Evolutionary conservation across 2,888 invertebrate genomes (phyloP), one percentile per base, ranked within the genome.

Genomic region (Agrochola lota): DNA sequence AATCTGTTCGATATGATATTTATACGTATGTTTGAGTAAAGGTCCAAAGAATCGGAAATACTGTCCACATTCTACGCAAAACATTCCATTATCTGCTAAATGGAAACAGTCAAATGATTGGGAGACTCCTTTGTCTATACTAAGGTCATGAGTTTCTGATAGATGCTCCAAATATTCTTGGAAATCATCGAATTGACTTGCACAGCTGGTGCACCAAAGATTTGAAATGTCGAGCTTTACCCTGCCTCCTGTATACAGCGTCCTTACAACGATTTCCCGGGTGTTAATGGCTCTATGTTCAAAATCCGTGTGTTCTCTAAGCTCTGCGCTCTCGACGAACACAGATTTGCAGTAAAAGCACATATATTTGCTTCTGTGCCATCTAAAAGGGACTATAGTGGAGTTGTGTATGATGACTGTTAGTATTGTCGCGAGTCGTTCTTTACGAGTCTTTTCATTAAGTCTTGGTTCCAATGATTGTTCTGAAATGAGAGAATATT

Each of bases 41-140:
- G 92, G 89, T 0, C 92, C 91, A 62, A 94, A 95, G 68, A 93
- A 95, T 55, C 87, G 75, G 64, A 93, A 95, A 4, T 80, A 83
- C n/a, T 91, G 85, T 0, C 90, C 91, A 55, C 95, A 95, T 46
- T 93, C 90, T 0, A 92, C 59, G 63, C 95, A 95, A 0, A 68
- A 75, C 89, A 94, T 91, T 0, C 87, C 87, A 0, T 91, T 84
- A 23, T 95, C 95, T 0, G 91, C 88, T 8, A 95, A 81, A 59
- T 88, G 86, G 75, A 92, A 93, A 5, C 91, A 85, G 20, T 90
- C 89, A 8, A 94, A 84, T 0, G 79, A 85, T 20, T 89, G 83
- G 0, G 80, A 71, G 0, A 89, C 67, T 2, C 85, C 89, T 11
- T 83, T 83, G 7, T 92, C 81, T 1, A 91, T 77, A 0, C n/a